Conservation (phyloP, 2,797 vertebrate species). For the Loriculus beryllinus region DNA sequence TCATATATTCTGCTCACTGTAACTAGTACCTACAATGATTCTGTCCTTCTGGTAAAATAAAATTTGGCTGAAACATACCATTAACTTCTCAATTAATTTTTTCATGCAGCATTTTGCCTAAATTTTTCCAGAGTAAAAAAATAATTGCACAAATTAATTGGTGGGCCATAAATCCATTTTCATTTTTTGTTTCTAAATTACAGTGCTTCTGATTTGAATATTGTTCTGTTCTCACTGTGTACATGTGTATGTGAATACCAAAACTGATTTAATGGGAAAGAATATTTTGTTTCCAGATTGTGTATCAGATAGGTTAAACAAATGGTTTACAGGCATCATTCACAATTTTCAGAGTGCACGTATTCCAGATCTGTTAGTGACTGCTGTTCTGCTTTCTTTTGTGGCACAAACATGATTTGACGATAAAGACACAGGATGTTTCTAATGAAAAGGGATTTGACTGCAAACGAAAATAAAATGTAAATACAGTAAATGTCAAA, state of each 20-base stretch:
- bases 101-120: neutral
- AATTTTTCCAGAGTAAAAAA: neutral
- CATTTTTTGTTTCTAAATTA: neutral
- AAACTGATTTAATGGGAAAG: neutral
- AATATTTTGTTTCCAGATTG: neutral
- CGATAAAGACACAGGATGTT: neutral
- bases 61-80: neutral
- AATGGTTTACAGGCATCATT: neutral
- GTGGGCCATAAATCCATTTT: neutral
- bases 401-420: neutral
- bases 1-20: neutral
- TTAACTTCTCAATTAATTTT: neutral
- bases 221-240: neutral
- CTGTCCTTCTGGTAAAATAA: neutral
- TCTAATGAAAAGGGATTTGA: constrained; percentile 3
- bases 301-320: neutral
- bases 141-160: neutral
- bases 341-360: neutral
- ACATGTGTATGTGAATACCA: neutral
- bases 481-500: constrained; percentile 19
- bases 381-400: constrained; percentile 3
- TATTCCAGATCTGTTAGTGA: constrained; percentile 7
- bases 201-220: neutral
- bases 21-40: neutral
- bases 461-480: constrained; percentile 12